Percentiles rank a stretch among this genome's conserved stretches.
Evolutionary conservation across 2,113 vertebrate species (phyloP).

Genomic region (Coptodon bakossiorum): DNA sequence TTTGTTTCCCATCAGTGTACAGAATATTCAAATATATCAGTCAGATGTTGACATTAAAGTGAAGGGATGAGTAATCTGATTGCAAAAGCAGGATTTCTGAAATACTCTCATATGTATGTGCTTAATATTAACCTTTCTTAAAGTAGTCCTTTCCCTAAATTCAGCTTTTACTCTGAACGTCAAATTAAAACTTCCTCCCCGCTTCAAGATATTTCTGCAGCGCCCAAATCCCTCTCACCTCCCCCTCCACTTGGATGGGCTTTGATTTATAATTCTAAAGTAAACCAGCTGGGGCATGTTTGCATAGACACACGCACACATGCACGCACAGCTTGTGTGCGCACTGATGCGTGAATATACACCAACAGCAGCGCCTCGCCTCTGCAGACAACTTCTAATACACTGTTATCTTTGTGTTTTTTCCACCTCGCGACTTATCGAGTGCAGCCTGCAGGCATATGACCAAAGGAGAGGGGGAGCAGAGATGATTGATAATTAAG

Average conservation of each 20-base stretch:
- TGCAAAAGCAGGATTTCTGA: background rate
- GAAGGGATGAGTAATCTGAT: background rate
- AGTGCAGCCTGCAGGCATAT: slow-evolving; percentile 23
- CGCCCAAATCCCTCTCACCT: background rate
- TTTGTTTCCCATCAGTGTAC: background rate
- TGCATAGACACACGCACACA: background rate
- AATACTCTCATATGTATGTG: background rate
- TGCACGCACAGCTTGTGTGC: background rate
- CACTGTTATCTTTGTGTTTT: background rate
- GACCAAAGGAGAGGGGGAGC: background rate
- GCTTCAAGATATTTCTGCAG: background rate
- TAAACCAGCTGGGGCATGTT: background rate
- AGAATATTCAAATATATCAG: background rate
- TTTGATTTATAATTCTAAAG: slow-evolving; percentile 9
- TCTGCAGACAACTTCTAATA: slow-evolving; percentile 14
- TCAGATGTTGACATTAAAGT: background rate
- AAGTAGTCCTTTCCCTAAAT: background rate
- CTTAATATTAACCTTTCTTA: background rate
- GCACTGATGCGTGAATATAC: background rate
- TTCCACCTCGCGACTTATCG: background rate
- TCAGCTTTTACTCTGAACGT: background rate
- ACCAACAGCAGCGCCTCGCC: slow-evolving; percentile 1
- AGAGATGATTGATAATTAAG: slow-evolving; percentile 47
- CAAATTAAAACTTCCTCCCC: background rate
- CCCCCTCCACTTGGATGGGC: background rate